Evolutionary conservation across 2,113 vertebrate genomes (phyloP).

Genomic region (Verasper variegatus): DNA sequence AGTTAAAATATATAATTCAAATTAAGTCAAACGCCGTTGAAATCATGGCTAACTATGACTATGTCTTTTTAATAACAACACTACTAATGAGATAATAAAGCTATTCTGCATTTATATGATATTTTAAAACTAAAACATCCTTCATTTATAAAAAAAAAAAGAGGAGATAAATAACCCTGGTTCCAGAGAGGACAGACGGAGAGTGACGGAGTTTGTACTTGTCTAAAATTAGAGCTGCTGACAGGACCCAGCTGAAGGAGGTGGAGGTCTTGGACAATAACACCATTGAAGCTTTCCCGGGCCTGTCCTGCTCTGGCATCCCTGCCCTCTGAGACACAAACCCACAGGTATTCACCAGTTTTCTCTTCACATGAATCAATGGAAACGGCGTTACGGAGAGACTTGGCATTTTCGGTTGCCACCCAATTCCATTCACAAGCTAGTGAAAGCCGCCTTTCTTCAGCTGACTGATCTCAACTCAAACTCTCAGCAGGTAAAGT

Average conservation of each 20-base stretch:
- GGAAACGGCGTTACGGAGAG: conserved; percentile 26
- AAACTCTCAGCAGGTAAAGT: conserved; percentile 2
- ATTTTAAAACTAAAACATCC: not conserved
- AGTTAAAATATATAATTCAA: no score
- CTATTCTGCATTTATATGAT: not conserved
- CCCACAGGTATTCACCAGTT: conserved; percentile 56
- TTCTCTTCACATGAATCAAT: conserved; percentile 43
- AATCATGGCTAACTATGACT: not conserved
- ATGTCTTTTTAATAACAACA: no score
- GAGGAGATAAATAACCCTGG: not conserved
- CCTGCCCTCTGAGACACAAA: conserved; percentile 30
- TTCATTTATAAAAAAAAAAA: not conserved
- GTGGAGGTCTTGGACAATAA: conserved; percentile 62
- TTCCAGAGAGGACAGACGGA: not conserved
- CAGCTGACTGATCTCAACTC: conserved; percentile 16
- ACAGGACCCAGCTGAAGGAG: conserved; percentile 47
- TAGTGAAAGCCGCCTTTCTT: conserved; percentile 45
- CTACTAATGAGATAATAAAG: no score
- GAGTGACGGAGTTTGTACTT: not conserved
- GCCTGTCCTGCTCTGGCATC: conserved; percentile 39
- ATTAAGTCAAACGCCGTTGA: no score
- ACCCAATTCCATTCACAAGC: conserved; percentile 7
- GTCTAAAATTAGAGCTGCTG: conserved; percentile 48
- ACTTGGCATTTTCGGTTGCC: conserved; percentile 23
- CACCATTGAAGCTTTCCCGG: conserved; percentile 55